Evolutionary conservation across 2,113 vertebrate genomes (phyloP).

Genomic region (Todiramphus chloris): DNA sequence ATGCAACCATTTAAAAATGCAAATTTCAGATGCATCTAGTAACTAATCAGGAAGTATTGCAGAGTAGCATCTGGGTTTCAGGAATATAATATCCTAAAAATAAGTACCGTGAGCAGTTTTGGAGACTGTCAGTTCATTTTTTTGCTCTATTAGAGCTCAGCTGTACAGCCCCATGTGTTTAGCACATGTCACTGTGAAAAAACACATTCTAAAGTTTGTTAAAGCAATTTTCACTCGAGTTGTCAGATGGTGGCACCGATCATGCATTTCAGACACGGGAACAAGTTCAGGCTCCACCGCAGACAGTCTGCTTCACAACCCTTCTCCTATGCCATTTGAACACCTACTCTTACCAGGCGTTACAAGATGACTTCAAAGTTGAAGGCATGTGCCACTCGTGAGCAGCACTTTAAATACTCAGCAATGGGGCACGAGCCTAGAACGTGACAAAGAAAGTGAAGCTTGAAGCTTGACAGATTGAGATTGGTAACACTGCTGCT

Average conservation of each 20-base stretch:
- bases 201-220: slow-evolving; percentile 14
- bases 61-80: slow-evolving; percentile 26
- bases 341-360: slow-evolving; percentile 18
- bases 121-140: slow-evolving; percentile 4
- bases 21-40: slow-evolving; percentile 13
- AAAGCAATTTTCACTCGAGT: slow-evolving; percentile 40
- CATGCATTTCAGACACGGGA: slow-evolving; percentile 12
- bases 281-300: slow-evolving; percentile 16
- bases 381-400: slow-evolving; percentile 13
- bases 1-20: slow-evolving; percentile 37
- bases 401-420: not conserved
- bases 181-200: slow-evolving; percentile 16
- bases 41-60: slow-evolving; percentile 33
- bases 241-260: slow-evolving; percentile 56
- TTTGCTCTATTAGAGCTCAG: slow-evolving; percentile 17
- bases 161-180: not conserved
- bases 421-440: not conserved
- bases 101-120: slow-evolving; percentile 14
- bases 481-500: not conserved
- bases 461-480: not conserved
- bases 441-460: not conserved
- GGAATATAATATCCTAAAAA: slow-evolving; percentile 34
- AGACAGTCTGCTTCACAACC: slow-evolving; percentile 20
- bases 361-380: slow-evolving; percentile 23
- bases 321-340: not conserved